Percentiles rank a stretch among this genome's conserved stretches.
Evolutionary conservation across 2,797 vertebrate species (phyloP).

Genomic region (Peromyscus attwateri): DNA sequence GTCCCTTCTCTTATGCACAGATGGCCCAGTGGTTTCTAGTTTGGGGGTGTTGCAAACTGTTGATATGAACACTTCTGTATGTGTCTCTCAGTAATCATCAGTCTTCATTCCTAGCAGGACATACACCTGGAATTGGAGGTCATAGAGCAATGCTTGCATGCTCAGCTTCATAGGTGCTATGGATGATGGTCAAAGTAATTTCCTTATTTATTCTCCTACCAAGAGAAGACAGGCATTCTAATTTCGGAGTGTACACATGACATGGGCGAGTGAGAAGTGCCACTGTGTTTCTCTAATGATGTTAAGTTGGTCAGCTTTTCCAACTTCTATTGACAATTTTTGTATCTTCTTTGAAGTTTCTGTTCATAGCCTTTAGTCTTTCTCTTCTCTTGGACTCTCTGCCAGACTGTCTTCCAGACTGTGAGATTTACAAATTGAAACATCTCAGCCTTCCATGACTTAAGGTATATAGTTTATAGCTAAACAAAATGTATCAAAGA

Average conservation of each 20-base stretch:
- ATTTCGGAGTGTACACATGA: background rate
- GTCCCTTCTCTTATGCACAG: background rate
- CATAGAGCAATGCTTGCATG: background rate
- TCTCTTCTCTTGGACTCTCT: background rate
- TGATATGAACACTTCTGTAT: background rate
- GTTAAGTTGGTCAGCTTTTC: background rate
- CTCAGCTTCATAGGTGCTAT: background rate
- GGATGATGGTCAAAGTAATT: background rate
- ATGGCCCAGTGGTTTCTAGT: background rate
- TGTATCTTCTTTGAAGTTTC: slow-evolving; percentile 32
- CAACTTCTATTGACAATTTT: background rate
- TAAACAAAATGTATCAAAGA: background rate
- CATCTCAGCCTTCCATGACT: background rate
- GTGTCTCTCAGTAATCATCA: background rate
- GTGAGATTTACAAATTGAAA: slow-evolving; percentile 8
- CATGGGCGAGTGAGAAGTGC: background rate
- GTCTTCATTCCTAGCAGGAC: background rate
- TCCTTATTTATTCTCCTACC: background rate
- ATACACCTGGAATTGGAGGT: background rate
- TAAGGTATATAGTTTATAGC: background rate
- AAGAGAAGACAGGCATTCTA: background rate
- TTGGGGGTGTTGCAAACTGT: background rate
- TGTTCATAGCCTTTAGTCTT: slow-evolving; percentile 42
- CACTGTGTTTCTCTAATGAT: background rate
- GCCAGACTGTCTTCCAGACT: background rate